Evolutionary conservation across 2,797 vertebrate species (phyloP).

Genomic region (Scyliorhinus canicula): DNA sequence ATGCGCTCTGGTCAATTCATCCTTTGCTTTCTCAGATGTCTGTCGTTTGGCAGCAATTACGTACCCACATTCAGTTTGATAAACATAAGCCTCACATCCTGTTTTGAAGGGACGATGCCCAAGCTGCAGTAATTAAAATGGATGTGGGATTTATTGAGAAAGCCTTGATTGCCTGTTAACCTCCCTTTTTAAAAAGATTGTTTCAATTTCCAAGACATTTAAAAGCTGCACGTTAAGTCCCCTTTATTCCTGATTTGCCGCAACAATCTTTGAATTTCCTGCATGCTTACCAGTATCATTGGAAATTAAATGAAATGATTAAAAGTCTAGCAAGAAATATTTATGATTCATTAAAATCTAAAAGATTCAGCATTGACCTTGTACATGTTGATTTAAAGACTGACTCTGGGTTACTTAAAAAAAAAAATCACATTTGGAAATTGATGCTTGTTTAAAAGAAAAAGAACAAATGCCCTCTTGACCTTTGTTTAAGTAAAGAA

Average conservation of each 20-base stretch:
- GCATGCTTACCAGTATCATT: no score
- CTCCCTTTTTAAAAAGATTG: neutral
- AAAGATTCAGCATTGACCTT: neutral
- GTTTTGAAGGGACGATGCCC: slow-evolving; percentile 13
- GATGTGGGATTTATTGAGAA: slow-evolving; percentile 26
- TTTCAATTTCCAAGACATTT: neutral
- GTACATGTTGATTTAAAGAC: neutral
- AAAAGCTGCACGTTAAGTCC: neutral
- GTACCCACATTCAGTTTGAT: slow-evolving; percentile 12
- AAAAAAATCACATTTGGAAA: neutral
- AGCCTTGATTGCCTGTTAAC: slow-evolving; percentile 17
- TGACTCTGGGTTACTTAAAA: neutral
- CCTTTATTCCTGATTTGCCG: neutral
- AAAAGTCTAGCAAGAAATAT: neutral
- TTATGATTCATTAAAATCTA: neutral
- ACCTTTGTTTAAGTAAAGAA: neutral
- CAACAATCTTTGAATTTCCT: neutral
- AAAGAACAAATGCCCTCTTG: neutral
- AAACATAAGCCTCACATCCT: slow-evolving; percentile 18
- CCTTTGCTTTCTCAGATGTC: slow-evolving; percentile 35
- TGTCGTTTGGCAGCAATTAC: slow-evolving; percentile 30
- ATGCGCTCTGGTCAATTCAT: neutral
- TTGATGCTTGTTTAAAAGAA: neutral
- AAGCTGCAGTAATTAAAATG: slow-evolving; percentile 12
- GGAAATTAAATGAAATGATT: neutral